These are phyloP conservation scores for Eurystomus glaucurus DNA, from an alignment of 2,797 vertebrate genomes.

Conservation along the genomic window DNA sequence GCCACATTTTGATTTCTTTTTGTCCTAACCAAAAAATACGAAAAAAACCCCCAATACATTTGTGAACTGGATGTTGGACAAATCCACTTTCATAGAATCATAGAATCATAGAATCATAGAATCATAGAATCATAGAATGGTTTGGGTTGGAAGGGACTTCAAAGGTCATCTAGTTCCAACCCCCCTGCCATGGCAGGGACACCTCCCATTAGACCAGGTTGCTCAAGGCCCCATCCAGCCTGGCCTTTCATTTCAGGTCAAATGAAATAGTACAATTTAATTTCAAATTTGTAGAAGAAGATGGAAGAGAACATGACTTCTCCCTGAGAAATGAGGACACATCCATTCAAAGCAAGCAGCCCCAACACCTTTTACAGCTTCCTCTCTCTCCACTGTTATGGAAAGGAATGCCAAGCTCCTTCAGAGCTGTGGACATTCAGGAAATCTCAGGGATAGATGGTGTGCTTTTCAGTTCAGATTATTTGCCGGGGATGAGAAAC, in stretches of 20 bases:
- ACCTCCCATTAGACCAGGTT: too few relatives aligned
- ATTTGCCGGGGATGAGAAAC: neutral
- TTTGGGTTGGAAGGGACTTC: too few relatives aligned
- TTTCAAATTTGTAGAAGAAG: neutral
- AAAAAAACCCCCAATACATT: rapidly evolving
- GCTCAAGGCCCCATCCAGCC: too few relatives aligned
- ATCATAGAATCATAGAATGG: too few relatives aligned
- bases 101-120: too few relatives aligned
- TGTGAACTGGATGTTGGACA: neutral
- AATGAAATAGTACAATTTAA: neutral
- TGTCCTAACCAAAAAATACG: neutral
- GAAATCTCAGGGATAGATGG: neutral
- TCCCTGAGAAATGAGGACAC: neutral
- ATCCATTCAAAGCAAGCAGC: neutral
- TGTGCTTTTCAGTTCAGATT: neutral
- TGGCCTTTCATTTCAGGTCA: neutral
- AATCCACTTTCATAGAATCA: neutral
- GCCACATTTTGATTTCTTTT: neutral
- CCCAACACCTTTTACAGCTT: neutral
- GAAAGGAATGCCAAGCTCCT: neutral
- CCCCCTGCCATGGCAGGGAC: too few relatives aligned
- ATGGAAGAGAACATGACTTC: rapidly evolving
- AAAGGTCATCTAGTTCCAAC: too few relatives aligned
- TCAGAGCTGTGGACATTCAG: neutral
- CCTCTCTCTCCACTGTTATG: neutral